Percentiles rank a stretch among this genome's conserved stretches.
Evolutionary conservation across 2,888 invertebrate genomes (phyloP).

Genomic region (Dichetophora obliterata): DNA sequence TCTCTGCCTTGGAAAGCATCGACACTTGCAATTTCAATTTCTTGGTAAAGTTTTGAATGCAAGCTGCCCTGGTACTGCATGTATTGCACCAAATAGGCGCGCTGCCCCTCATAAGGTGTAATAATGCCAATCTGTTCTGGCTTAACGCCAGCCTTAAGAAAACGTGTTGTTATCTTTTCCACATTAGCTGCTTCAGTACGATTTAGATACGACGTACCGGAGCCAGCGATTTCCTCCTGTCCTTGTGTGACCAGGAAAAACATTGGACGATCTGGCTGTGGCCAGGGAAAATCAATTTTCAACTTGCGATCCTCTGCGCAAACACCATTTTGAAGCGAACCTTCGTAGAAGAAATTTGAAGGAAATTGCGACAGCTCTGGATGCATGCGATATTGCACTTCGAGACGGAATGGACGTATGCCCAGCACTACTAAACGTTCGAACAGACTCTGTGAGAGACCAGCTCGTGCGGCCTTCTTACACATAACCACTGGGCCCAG

Average conservation of each 20-base stretch:
- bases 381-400: slow-evolving; percentile 99
- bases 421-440: slow-evolving; percentile 97
- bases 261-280: slow-evolving; percentile 95
- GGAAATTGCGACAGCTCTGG: slow-evolving; percentile 97
- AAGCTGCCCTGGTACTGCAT: slow-evolving; percentile 99
- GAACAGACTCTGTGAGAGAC: slow-evolving; percentile 96
- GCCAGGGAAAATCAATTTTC: slow-evolving; percentile 98
- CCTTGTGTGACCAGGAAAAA: slow-evolving; percentile 99
- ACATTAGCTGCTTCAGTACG: slow-evolving; percentile 98
- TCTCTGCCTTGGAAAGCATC: slow-evolving; percentile 99
- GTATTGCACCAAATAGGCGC: slow-evolving; percentile 96
- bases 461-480: slow-evolving; percentile 97
- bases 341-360: slow-evolving; percentile 99
- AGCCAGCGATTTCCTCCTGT: slow-evolving; percentile 98
- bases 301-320: slow-evolving; percentile 95
- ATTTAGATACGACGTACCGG: slow-evolving; percentile 98
- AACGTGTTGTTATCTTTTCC: slow-evolving; percentile 96
- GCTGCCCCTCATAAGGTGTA: slow-evolving; percentile 98
- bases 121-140: slow-evolving; percentile 99
- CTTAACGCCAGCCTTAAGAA: slow-evolving; percentile 93
- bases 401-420: slow-evolving; percentile 95
- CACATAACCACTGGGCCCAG: slow-evolving; percentile 99
- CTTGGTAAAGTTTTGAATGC: slow-evolving; percentile 96
- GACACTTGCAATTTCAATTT: slow-evolving; percentile 99
- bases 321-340: slow-evolving; percentile 98